Base-by-base conservation (phyloP, 2,888 invertebrate genomes). In the Limnephilus rhombicus region DNA sequence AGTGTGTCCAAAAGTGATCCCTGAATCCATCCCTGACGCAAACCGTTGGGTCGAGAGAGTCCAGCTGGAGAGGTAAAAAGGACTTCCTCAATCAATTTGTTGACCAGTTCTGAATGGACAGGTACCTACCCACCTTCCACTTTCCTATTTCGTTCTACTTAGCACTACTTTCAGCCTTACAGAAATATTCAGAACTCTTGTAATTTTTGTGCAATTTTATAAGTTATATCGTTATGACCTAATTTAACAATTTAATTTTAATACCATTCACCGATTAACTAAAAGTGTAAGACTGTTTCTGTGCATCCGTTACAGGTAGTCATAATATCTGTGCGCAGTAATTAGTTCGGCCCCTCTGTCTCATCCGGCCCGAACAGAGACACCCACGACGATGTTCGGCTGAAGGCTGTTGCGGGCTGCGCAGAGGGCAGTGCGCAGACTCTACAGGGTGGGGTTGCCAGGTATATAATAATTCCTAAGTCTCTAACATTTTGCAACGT, bases 341-440 rank as follows among this genome's bases (percentile, higher is more conserved):
- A 90, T 90, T 90, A 90, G 90, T 49, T 13, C 90, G 90, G 83
- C 82, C 80, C 41, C 90, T 90, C 29, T 83, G 82, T 83, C 81
- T 90, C 85, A 31, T 49, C 68, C 90, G 85, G 53, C 80, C 85
- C 90, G 37, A 18, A 80, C 90, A 68, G 68, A 90, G 85, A 85
- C 90, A 90, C 90, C 90, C 90, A 85, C 90, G 90, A 90, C 13
- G 89, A 31, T 81, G 24, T n/a, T 9, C 68, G 68, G 68, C 68
- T 24, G 68, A 68, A 68, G n/a, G 68, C 68, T 68, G 68, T 68
- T 68, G 68, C 2, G 4, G 24, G 68, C 68, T 68, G 24, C 68
- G 68, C 24, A 68, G 24, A 68, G 68, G 18, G 68, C 68, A n/a
- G 24, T 68, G 24, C 24, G 68, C 68, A 68, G 68, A 9, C 68